A percentile compares a stretch with the other conserved stretches of the same genome.
Evolutionary conservation across 2,888 invertebrate species (phyloP).

Genomic region (Dione juno): DNA sequence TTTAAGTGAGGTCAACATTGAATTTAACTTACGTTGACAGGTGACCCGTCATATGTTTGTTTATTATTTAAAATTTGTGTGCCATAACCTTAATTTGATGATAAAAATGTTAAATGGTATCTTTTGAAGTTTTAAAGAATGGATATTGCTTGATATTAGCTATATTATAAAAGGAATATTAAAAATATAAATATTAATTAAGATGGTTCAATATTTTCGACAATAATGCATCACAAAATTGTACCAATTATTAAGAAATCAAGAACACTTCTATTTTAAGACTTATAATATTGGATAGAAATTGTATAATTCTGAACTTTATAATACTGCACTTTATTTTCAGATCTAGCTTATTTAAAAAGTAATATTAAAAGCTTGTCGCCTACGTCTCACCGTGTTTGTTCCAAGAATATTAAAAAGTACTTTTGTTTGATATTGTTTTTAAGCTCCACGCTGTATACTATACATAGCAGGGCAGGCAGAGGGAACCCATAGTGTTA

Average conservation of each 20-base stretch:
- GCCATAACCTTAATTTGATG: too few species aligned
- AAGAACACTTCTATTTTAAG: not conserved
- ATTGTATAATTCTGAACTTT: not conserved
- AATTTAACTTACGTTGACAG: conserved; percentile 1
- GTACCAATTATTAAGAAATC: not conserved
- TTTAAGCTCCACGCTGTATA: not conserved
- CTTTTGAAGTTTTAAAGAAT: too few species aligned
- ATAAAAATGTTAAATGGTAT: too few species aligned
- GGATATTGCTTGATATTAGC: too few species aligned
- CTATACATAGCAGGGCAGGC: too few species aligned
- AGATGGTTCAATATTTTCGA: not conserved
- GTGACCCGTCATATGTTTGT: not conserved
- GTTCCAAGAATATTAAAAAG: conserved; percentile 16
- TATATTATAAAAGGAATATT: too few species aligned
- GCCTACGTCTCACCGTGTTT: not conserved
- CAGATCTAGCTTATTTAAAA: conserved; percentile 6
- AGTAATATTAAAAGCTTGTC: conserved; percentile 16
- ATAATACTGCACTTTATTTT: not conserved
- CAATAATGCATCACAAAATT: not conserved
- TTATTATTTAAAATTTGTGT: not conserved
- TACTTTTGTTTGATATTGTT: not conserved
- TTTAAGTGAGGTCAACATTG: conserved; percentile 20
- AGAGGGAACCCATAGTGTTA: too few species aligned
- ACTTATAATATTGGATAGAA: not conserved
- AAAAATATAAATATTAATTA: too few species aligned